Conservation (phyloP, 2,888 invertebrate genomes). For the Melanophora roralis region DNA sequence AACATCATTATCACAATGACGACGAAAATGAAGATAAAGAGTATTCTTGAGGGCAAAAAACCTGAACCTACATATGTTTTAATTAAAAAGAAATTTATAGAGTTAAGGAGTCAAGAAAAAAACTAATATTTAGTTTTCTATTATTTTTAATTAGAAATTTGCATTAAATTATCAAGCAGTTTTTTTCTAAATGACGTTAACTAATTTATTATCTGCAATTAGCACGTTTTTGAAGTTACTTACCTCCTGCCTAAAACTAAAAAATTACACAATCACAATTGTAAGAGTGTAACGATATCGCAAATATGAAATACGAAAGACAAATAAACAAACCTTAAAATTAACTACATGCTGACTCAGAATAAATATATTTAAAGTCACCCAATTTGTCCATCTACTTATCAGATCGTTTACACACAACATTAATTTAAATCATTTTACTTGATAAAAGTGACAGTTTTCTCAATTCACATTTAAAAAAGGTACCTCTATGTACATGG, state of each 20-base stretch:
- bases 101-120: no score
- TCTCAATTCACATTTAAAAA: no score
- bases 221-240: background rate
- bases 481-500: no score
- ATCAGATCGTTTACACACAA: conserved; percentile 11
- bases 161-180: no score
- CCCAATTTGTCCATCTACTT: background rate
- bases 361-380: background rate
- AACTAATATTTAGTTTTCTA: background rate
- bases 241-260: background rate
- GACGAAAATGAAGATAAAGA: background rate
- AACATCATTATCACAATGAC: background rate
- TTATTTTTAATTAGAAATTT: no score
- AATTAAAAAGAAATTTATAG: no score
- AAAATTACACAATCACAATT: conserved; percentile 42
- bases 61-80: no score
- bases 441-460: conserved; percentile 21
- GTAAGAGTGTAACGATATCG: background rate
- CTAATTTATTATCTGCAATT: background rate
- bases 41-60: background rate
- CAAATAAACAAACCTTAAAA: conserved; percentile 23
- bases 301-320: background rate
- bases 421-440: conserved; percentile 21
- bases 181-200: no score
- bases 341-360: conserved; percentile 23